Evolutionary conservation across 2,797 vertebrate genomes (phyloP).

Genomic region (Fundulus diaphanus): DNA sequence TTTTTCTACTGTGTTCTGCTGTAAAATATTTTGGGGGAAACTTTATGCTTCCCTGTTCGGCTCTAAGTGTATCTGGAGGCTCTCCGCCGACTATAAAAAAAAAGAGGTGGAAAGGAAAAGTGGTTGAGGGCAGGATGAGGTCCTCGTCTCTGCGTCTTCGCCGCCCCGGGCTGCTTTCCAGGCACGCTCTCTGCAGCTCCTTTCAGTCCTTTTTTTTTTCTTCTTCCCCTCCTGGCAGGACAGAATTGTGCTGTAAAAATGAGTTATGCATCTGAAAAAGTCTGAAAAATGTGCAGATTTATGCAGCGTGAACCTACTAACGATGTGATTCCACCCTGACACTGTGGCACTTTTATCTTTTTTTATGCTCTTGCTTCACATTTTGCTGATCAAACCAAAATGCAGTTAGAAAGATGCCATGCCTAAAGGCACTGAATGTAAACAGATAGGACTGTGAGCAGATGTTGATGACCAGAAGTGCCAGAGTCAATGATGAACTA

Average conservation of each 20-base stretch:
- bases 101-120: slow-evolving; percentile 76
- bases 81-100: slow-evolving; percentile 74
- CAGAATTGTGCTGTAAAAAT: slow-evolving; percentile 68
- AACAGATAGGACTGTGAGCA: background rate
- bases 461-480: background rate
- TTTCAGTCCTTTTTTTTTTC: slow-evolving; percentile 23
- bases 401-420: background rate
- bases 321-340: slow-evolving; percentile 10
- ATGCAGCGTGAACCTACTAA: slow-evolving; percentile 37
- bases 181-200: slow-evolving; percentile 62
- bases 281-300: slow-evolving; percentile 68
- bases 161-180: slow-evolving; percentile 56
- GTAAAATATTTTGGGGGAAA: slow-evolving; percentile 80
- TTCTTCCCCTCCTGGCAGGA: slow-evolving; percentile 50
- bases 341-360: background rate
- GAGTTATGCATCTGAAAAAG: slow-evolving; percentile 66
- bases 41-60: slow-evolving; percentile 79
- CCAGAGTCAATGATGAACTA: background rate
- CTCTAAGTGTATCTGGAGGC: slow-evolving; percentile 77
- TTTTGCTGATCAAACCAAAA: background rate
- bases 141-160: slow-evolving; percentile 72
- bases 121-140: slow-evolving; percentile 75
- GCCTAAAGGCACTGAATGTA: background rate
- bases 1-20: slow-evolving; percentile 74
- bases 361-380: slow-evolving; percentile 6